A percentile compares a stretch with the other conserved stretches of the same genome.
Evolutionary conservation across 2,888 invertebrate genomes (phyloP).

Genomic region (Chaitophorus viminalis): DNA sequence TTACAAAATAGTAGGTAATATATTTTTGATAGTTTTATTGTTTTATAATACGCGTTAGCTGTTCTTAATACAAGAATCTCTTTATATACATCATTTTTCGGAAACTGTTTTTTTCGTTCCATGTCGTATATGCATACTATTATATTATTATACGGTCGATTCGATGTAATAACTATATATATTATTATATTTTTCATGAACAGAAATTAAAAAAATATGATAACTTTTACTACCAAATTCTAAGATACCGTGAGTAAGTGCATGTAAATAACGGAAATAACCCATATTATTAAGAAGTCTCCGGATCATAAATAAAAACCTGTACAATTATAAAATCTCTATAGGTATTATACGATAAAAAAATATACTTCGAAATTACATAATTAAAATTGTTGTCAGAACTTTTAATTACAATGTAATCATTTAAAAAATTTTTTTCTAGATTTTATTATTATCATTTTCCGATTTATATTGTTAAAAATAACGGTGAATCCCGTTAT

Average conservation of each 20-base stretch:
- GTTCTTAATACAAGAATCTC: not conserved
- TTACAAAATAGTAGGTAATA: constrained; percentile 28
- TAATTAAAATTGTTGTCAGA: not conserved
- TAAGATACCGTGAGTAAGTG: not conserved
- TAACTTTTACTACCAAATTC: constrained; percentile 15
- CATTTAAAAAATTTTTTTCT: no score
- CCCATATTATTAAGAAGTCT: not conserved
- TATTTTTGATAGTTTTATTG: constrained; percentile 45
- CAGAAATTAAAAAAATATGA: not conserved
- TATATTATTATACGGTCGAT: not conserved
- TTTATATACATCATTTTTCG: not conserved
- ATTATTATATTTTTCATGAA: not conserved
- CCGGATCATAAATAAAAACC: not conserved
- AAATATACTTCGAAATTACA: not conserved
- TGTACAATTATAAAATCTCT: not conserved
- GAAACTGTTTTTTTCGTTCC: not conserved
- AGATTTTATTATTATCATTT: no score
- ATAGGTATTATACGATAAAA: not conserved
- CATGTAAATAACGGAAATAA: not conserved
- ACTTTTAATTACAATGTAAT: not conserved
- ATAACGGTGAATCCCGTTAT: no score
- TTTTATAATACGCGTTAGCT: constrained; percentile 3
- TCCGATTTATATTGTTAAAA: no score
- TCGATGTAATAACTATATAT: not conserved
- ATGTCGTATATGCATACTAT: not conserved